A percentile compares a stretch with the other conserved stretches of the same genome.
Evolutionary conservation across 2,113 vertebrate genomes (phyloP).

Genomic region (Nymphicus hollandicus): DNA sequence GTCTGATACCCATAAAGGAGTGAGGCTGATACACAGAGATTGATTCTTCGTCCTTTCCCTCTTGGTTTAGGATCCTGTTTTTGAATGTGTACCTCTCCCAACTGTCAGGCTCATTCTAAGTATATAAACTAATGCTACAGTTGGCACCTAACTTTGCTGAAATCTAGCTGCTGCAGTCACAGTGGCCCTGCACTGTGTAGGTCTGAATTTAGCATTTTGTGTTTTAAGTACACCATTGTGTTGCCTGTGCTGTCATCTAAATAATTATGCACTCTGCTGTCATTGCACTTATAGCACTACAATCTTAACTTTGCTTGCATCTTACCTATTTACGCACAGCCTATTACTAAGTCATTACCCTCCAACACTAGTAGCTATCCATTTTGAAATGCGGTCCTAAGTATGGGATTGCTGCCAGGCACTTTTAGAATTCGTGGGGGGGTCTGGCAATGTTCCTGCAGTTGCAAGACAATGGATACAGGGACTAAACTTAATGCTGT

Average conservation of each 20-base stretch:
- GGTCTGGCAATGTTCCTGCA: background rate
- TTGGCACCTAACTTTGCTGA: background rate
- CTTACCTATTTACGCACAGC: background rate
- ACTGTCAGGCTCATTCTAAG: background rate
- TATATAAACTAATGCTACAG: background rate
- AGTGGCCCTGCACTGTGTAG: background rate
- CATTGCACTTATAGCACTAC: background rate
- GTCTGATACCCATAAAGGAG: background rate
- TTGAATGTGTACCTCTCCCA: background rate
- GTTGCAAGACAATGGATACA: background rate
- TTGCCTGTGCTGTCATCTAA: background rate
- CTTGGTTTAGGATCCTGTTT: background rate
- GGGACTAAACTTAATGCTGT: background rate
- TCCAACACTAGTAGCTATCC: background rate
- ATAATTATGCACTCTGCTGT: background rate
- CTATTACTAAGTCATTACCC: background rate
- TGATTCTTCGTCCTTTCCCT: background rate
- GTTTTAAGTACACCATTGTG: background rate
- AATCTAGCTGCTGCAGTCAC: background rate
- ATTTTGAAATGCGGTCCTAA: background rate
- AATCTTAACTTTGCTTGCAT: background rate
- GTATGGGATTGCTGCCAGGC: background rate
- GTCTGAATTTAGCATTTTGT: background rate
- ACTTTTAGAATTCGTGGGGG: background rate
- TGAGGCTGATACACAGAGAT: background rate